Evolutionary conservation across 2,888 invertebrate species (phyloP).

Genomic region (Cheilosia vulpina): DNA sequence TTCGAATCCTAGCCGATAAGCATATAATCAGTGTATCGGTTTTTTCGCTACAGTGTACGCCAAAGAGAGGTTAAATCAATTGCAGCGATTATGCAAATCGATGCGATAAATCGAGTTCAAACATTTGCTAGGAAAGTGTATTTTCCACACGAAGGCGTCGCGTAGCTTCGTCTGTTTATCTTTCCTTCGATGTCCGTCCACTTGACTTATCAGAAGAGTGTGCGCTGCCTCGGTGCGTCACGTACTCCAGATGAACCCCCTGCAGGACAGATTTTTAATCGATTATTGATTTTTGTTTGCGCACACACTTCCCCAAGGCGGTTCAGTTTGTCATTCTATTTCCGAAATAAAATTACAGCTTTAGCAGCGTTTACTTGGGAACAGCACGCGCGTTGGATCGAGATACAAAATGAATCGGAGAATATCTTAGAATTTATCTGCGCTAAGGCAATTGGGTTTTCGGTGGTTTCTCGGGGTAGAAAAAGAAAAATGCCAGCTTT

Average conservation of each 20-base stretch:
- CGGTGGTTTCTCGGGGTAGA: background rate
- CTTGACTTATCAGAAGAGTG: conserved; percentile 24
- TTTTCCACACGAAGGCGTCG: background rate
- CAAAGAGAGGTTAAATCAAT: too few species aligned
- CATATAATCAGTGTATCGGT: too few species aligned
- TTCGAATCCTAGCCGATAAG: too few species aligned
- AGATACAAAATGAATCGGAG: background rate
- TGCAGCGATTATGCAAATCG: too few species aligned
- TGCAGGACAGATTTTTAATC: conserved; percentile 24
- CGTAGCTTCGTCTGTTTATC: conserved; percentile 4
- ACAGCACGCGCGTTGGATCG: conserved; percentile 25
- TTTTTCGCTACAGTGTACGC: too few species aligned
- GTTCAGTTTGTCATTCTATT: conserved; percentile 5
- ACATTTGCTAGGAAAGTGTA: background rate
- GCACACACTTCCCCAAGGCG: background rate
- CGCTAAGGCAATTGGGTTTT: conserved; percentile 6
- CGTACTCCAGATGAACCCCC: background rate
- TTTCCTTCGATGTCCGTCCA: background rate
- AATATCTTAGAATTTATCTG: background rate
- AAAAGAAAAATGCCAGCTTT: background rate
- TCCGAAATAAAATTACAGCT: conserved; percentile 29
- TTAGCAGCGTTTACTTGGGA: conserved; percentile 19
- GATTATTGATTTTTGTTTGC: conserved; percentile 34
- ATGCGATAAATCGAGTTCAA: background rate
- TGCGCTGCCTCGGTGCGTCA: background rate